phyloP scores from a whole-genome alignment of 2,888 invertebrate species.

The Tolmerus cingulatus region DNA sequence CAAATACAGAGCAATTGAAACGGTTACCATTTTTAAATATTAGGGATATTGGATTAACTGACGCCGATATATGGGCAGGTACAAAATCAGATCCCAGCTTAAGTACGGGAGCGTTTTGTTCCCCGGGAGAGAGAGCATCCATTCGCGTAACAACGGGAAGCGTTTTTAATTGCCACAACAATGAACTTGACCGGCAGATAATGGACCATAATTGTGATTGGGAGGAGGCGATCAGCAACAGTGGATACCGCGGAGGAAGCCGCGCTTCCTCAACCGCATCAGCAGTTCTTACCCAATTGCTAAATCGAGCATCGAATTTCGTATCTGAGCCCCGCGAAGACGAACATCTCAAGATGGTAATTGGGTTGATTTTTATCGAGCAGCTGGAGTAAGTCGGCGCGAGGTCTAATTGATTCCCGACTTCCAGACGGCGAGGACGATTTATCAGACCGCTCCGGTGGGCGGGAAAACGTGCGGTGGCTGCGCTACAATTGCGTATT shows the following conservation, averaged over 20 bases:
- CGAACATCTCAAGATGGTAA: slow-evolving; percentile 3
- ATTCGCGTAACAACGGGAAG: slow-evolving; percentile 14
- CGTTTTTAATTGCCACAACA: slow-evolving; percentile 25
- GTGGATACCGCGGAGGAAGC: background rate
- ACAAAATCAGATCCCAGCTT: background rate
- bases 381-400: background rate
- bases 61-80: background rate
- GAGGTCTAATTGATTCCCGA: background rate
- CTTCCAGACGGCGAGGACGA: background rate
- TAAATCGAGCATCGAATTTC: slow-evolving; percentile 42
- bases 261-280: slow-evolving; percentile 41
- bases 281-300: slow-evolving; percentile 45
- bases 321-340: background rate
- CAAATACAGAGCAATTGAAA: background rate
- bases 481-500: background rate
- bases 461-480: background rate
- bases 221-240: background rate
- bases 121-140: background rate
- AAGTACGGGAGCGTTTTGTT: background rate
- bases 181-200: slow-evolving; percentile 44
- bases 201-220: slow-evolving; percentile 35
- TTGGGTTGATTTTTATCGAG: slow-evolving; percentile 21
- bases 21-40: background rate
- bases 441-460: background rate
- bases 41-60: background rate